Evolutionary conservation across 2,113 vertebrate species (phyloP), one percentile per base, ranked within the genome.

Genomic region (Osmerus eperlanus): DNA sequence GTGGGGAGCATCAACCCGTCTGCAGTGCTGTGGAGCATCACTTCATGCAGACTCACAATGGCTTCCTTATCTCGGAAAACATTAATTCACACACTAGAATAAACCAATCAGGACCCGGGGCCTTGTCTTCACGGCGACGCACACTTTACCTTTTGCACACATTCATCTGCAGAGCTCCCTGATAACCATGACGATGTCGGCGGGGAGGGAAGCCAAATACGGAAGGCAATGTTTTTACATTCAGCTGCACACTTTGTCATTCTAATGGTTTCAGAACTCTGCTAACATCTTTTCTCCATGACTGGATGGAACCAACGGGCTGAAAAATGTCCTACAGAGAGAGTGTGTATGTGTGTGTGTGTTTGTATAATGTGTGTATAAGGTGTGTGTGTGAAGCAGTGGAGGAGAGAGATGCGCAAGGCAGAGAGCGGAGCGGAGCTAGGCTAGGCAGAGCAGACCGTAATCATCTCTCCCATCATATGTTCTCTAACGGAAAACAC

Each of bases 391-490:
- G 36, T 41, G 36, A 41, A 6, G 60, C 18, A 47, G 60, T 65
- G 51, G 25, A 36, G 60, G 23, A 61, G 25, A 29, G 19, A 28
- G 59, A 61, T 61, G 68, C 15, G 54, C 19, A 65, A 47, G 25
- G 16, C n/a, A 12, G 23, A n/a, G 63, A 6, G 23, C 23, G 23
- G 1, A 23, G 23, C 23, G 23, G 23, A 23, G 23, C 23, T 1
- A 23, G 23, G 23, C 23, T 1, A 23, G 23, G 23, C 23, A 23
- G 23, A 23, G 23, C 23, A 73, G 21, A 73, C 41, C 62, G 8
- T 23, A 74, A 74, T 74, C 51, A 67, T 69, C 21, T 23, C 12
- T 7, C 56, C 68, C 65, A 41, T 74, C 59, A 63, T 69, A 11
- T 52, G 25, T 52, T 52, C 13, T 32, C 65, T 53, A 66, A 41